Conservation (phyloP, 2,888 invertebrate genomes). For the Metalampra italica region DNA sequence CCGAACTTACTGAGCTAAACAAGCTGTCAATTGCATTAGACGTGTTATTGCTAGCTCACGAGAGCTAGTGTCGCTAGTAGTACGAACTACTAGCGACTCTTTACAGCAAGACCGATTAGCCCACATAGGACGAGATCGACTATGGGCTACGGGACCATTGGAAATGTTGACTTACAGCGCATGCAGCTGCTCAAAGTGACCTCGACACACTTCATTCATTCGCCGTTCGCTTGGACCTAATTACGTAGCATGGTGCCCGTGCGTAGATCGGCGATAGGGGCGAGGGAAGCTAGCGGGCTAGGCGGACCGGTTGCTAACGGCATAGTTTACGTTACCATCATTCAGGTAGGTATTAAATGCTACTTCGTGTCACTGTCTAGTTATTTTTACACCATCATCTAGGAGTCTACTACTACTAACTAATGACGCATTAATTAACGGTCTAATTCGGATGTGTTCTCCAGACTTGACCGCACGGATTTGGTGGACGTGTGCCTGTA, state of each 20-base stretch:
- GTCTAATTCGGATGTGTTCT: too few relatives aligned
- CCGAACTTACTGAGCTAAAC: too few relatives aligned
- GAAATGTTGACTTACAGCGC: slow-evolving; percentile 8
- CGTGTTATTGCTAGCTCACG: not conserved
- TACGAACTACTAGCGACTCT: not conserved
- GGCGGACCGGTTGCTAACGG: slow-evolving; percentile 46
- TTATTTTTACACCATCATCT: too few relatives aligned
- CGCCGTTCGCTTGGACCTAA: slow-evolving; percentile 54
- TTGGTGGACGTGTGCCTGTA: too few relatives aligned
- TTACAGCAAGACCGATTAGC: slow-evolving; percentile 5
- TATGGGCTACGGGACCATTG: slow-evolving; percentile 7
- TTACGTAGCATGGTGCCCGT: slow-evolving; percentile 32
- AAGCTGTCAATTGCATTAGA: too few relatives aligned
- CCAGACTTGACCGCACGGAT: too few relatives aligned
- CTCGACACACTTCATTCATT: slow-evolving; percentile 60
- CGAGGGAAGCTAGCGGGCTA: slow-evolving; percentile 40
- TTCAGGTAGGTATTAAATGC: not conserved
- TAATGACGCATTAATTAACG: too few relatives aligned
- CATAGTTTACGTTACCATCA: not conserved
- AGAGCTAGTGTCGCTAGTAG: not conserved
- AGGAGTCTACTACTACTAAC: too few relatives aligned
- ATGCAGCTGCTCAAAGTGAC: slow-evolving; percentile 32
- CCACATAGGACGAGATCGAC: slow-evolving; percentile 12
- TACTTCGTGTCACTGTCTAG: not conserved
- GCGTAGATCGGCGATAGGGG: slow-evolving; percentile 51